Percentiles rank a stretch among this genome's conserved stretches.
Conservation (phyloP, 1,140 invertebrate genomes). For the Cecropterus lyciades region DNA sequence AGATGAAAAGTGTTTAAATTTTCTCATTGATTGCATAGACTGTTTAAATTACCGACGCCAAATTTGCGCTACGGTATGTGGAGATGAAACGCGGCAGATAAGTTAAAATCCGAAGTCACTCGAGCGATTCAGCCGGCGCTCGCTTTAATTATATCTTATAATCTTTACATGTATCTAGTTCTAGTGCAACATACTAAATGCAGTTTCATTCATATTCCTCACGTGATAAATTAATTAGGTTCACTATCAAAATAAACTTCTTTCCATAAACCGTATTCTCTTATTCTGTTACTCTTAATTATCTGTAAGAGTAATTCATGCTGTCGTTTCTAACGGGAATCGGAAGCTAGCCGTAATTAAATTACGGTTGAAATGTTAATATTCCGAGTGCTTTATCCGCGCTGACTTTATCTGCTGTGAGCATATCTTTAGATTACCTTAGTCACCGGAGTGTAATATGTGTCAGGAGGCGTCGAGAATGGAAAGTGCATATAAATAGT, state of each 20-base stretch:
- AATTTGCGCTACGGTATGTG: slow-evolving; percentile 18
- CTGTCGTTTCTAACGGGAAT: slow-evolving; percentile 11
- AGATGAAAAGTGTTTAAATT: neutral
- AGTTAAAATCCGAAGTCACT: slow-evolving; percentile 30
- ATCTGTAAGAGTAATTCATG: neutral
- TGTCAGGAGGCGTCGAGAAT: slow-evolving; percentile 60
- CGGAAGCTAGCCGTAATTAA: slow-evolving; percentile 8
- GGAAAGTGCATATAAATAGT: slow-evolving; percentile 75
- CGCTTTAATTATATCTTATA: slow-evolving; percentile 27
- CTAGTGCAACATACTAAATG: neutral
- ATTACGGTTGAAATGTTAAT: slow-evolving; percentile 30
- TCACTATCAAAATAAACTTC: neutral
- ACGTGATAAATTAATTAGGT: neutral
- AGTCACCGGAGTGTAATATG: slow-evolving; percentile 59
- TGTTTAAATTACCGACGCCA: slow-evolving; percentile 13
- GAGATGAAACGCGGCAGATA: slow-evolving; percentile 33
- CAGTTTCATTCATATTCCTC: neutral
- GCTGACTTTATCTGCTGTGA: slow-evolving; percentile 45
- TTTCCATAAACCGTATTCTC: neutral
- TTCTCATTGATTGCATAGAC: slow-evolving; percentile 3
- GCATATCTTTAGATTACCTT: slow-evolving; percentile 65
- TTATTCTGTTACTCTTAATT: neutral
- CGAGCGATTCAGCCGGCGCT: slow-evolving; percentile 18
- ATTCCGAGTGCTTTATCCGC: slow-evolving; percentile 4
- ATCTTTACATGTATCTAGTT: slow-evolving; percentile 17